Evolutionary conservation across 35 echinoderm and acorn worm species (phyloP), one percentile per base, ranked within the genome.

Genomic region (Hemicentrotus pulcherrimus): DNA sequence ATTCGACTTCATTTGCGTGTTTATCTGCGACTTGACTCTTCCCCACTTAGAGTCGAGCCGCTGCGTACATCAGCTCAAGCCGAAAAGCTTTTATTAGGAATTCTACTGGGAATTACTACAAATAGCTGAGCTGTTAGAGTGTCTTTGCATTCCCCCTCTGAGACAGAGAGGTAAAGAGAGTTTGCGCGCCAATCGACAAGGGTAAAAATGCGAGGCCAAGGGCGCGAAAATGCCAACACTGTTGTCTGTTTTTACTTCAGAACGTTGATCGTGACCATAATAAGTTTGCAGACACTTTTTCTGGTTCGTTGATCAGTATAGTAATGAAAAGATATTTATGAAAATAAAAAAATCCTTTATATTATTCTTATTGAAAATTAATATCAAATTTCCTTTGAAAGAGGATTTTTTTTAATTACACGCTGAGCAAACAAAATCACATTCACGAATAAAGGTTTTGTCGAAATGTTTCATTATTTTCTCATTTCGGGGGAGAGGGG

Each of bases 171-270:
- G 11, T 11, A 55, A 55, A 10, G 50, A 55, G 11, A 55, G 10
- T 55, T 10, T 15, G 50, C 50, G 65, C 65, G 65, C 22, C 22
- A 28, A 3, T n/a, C 22, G 19, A 4, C 28, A 22, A 78, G 28
- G 65, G 6, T 28, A 28, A 22, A 8, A 6, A 22, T 8, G 65
- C 19, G 8, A 55, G 65, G 6, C 22, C 6, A 78, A 28, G 18
- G 65, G 65, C 65, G 65, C 65, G 65, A 78, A 78, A 78, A 78
- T n/a, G 65, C 65, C 65, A n/a, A 78, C 65, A 78, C 65, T n/a
- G 65, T n/a, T n/a, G 65, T 6, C 28, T 78, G 65, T 28, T 78
- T 78, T 24, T 28, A 28, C 19, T 78, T 28, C 28, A 7, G 22
- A n/a, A n/a, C 28, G 19, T 28, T 24, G 14, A 6, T 2, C 22